Conservation (phyloP, 2,797 vertebrate genomes). For the Cossypha niveicapilla region DNA sequence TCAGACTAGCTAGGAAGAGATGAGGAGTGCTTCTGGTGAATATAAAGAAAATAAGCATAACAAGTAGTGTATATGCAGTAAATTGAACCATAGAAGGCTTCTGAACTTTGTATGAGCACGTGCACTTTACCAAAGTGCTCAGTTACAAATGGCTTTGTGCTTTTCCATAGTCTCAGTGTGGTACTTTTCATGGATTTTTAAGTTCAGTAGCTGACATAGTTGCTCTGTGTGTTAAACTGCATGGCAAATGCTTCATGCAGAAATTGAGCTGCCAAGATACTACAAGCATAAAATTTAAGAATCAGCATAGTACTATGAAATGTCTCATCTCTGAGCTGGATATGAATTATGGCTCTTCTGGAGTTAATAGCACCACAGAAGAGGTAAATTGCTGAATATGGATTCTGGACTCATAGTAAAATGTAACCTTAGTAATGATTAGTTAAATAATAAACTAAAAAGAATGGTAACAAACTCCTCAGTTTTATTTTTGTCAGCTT, state of each 20-base stretch:
- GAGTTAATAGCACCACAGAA: background rate
- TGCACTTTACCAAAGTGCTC: background rate
- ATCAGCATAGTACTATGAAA: background rate
- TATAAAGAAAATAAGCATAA: background rate
- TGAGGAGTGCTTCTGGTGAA: background rate
- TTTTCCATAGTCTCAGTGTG: background rate
- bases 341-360: background rate
- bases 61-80: rapidly evolving
- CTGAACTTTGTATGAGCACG: background rate
- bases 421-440: background rate
- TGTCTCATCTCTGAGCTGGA: background rate
- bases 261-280: background rate
- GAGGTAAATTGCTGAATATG: background rate
- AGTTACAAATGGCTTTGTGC: background rate
- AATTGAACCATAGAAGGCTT: background rate
- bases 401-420: background rate
- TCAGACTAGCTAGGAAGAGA: background rate
- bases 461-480: background rate
- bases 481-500: background rate
- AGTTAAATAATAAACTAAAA: background rate
- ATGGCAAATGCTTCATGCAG: background rate
- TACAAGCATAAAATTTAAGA: background rate
- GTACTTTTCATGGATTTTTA: background rate
- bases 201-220: background rate
- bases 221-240: background rate